phyloP scores from a whole-genome alignment of 64 coral and sea anemone genomes.

The Dendronephthya gigantea region DNA sequence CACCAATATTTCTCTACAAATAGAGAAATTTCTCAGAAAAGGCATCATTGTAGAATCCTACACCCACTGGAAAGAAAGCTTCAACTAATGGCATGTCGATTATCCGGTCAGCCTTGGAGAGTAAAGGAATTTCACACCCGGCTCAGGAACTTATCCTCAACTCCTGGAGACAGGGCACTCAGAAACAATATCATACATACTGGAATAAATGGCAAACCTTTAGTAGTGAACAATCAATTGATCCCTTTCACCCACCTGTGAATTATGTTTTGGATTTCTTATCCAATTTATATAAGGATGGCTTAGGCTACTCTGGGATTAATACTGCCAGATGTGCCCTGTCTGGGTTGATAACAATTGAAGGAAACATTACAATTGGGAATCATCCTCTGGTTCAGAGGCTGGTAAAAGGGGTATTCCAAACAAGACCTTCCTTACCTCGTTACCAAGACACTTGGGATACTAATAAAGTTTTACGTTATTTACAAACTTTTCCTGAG shows the following conservation, averaged over 20 bases:
- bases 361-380: slow-evolving; percentile 9
- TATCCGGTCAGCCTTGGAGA: no score
- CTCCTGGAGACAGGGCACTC: slow-evolving; percentile 18
- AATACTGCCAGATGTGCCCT: slow-evolving; percentile 13
- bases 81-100: no score
- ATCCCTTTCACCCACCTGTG: slow-evolving; percentile 21
- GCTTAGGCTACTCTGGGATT: not conserved
- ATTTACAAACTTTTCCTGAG: not conserved
- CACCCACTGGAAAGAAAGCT: no score
- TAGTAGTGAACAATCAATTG: not conserved
- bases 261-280: slow-evolving; percentile 13
- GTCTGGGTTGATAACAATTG: slow-evolving; percentile 6
- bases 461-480: not conserved
- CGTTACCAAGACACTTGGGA: slow-evolving; percentile 32
- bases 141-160: not conserved
- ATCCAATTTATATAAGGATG: not conserved
- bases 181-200: slow-evolving; percentile 32
- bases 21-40: no score
- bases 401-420: slow-evolving; percentile 31
- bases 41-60: no score
- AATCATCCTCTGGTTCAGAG: slow-evolving; percentile 36
- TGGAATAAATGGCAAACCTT: slow-evolving; percentile 11
- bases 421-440: slow-evolving; percentile 33
- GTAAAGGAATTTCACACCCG: not conserved
- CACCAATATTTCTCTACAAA: no score